A percentile compares a stretch with the other conserved stretches of the same genome.
These are phyloP conservation scores for Dunckerocampus dactyliophorus DNA, from an alignment of 2,113 vertebrate species.

Conservation along the genomic window DNA sequence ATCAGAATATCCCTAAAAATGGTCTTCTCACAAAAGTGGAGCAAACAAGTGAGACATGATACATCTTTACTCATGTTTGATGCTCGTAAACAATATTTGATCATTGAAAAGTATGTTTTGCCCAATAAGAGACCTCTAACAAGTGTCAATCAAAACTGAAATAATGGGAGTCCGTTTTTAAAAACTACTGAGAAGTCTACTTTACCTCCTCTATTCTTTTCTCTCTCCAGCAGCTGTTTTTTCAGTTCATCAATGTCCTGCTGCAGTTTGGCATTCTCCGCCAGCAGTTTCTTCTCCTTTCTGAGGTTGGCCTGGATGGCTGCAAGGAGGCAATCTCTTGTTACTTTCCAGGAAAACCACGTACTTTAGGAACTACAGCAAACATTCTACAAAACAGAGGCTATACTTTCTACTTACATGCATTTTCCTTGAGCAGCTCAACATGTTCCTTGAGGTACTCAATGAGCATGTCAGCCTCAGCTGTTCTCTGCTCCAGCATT, in stretches of 20 bases:
- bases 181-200: too few species aligned
- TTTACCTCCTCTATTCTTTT: conserved; percentile 88
- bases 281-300: conserved; percentile 94
- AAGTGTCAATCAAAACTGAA: neutral
- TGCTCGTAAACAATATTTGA: too few species aligned
- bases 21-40: too few species aligned
- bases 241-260: conserved; percentile 91
- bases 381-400: neutral
- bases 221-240: conserved; percentile 85
- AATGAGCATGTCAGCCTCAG: conserved; percentile 93
- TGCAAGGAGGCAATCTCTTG: conserved; percentile 50
- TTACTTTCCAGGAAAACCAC: conserved; percentile 15
- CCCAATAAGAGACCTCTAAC: too few species aligned
- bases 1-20: too few species aligned
- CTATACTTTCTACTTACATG: conserved; percentile 71
- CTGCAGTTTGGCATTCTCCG: conserved; percentile 93
- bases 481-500: conserved; percentile 89
- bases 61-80: too few species aligned
- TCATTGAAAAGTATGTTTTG: too few species aligned
- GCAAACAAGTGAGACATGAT: too few species aligned
- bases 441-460: conserved; percentile 95
- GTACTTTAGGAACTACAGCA: neutral
- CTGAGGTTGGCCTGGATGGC: conserved; percentile 85
- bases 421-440: conserved; percentile 93
- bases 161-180: too few species aligned